Conservation (phyloP, 2,113 vertebrate genomes). For the Clarias gariepinus region DNA sequence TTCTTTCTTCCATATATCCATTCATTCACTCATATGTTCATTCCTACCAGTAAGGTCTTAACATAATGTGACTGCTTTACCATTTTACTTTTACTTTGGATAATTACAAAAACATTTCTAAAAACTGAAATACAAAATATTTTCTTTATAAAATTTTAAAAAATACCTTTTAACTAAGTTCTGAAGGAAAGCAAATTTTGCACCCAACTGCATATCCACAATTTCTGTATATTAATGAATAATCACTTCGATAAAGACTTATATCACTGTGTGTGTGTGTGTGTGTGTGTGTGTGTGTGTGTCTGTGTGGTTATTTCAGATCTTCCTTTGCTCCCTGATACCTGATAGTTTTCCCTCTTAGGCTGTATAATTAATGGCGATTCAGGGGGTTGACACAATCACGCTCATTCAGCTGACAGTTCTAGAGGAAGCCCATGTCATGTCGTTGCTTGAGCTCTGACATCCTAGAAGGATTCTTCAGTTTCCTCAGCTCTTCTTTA, state of each 20-base stretch:
- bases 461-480: constrained; percentile 41
- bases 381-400: not conserved
- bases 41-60: not conserved
- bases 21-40: not conserved
- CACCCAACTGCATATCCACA: not conserved
- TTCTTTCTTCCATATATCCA: not conserved
- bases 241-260: not conserved
- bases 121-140: not conserved
- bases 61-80: not conserved
- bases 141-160: not conserved
- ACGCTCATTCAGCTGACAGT: constrained; percentile 4
- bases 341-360: not conserved
- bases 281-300: not conserved
- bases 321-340: not conserved
- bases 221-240: not conserved
- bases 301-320: constrained; percentile 16
- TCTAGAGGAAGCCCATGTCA: constrained; percentile 33
- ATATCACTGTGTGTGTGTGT: not conserved
- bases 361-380: constrained; percentile 14
- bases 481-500: constrained; percentile 35
- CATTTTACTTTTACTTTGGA: not conserved
- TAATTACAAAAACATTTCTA: not conserved
- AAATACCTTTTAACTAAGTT: too few species aligned
- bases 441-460: constrained; percentile 32
- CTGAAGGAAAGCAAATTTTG: not conserved